Base-by-base conservation (phyloP, 2,797 vertebrate species). In the Typhlichthys eigenmanni region DNA sequence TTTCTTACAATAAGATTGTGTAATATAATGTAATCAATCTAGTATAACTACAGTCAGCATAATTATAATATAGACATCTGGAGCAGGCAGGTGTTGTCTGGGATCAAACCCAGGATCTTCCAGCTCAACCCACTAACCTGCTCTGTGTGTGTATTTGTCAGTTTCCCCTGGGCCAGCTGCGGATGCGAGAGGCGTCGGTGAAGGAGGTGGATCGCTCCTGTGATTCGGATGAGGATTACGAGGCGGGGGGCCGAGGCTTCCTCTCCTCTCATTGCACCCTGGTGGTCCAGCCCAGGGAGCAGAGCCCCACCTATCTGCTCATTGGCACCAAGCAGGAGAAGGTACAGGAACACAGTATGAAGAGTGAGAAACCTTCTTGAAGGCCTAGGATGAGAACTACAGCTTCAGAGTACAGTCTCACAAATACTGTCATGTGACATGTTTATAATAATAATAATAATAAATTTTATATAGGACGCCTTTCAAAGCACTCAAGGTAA, bases 191-290 rank as follows among this genome's bases (percentile, higher is more conserved):
- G 7, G 95, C 96, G 0, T 88, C 71, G 7, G 91, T 98, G 48
- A 92, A 94, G 81, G 96, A 98, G 83, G 96, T 98, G 16, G 97
- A 98, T 71, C 93, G 95, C 38, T 98, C 96, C 67, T 97, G 95
- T 76, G 96, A 98, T 79, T 98, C 96, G 0, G 96, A 98, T 1
- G 96, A 97, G 81, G 97, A 98, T 87, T 98, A 98, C 6, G 96
- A 98, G 81, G 88, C 93, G 0, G 92, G 94, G 50, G 91, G 93
- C 47, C 77, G 94, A 38, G 93, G 92, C 7, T 89, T 97, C 79
- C 87, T 97, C 0, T 97, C 96, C 13, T 97, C 95, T 13, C 95
- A 97, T 81, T 95, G 90, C 81, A 98, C 96, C 0, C 1, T 98
- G 76, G 93, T 94, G 87, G 93, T 98, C 72, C 93, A 97, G 65